These are phyloP conservation scores for Drosophila athabasca DNA, from an alignment of 1,140 invertebrate species.

Conservation along the genomic window DNA sequence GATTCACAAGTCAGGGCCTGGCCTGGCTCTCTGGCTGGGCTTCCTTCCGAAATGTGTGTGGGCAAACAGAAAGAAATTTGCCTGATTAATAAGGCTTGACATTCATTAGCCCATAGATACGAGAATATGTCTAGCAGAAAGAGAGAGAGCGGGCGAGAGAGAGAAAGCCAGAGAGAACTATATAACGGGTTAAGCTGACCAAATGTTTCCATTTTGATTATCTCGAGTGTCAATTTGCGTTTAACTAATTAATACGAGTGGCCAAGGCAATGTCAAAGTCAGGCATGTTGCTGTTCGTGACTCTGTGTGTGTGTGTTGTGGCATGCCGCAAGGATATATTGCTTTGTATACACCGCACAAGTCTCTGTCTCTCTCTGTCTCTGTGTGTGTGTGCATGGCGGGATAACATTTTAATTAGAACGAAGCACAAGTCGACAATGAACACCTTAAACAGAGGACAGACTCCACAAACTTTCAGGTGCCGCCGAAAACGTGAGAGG, in stretches of 20 bases:
- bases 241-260: constrained; percentile 68
- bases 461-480: constrained; percentile 25
- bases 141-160: no score
- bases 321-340: constrained; percentile 29
- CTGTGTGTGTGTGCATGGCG: constrained; percentile 23
- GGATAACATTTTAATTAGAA: constrained; percentile 76
- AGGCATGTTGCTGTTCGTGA: constrained; percentile 15
- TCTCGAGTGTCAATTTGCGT: constrained; percentile 79
- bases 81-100: constrained; percentile 32
- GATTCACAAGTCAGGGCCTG: constrained; percentile 21
- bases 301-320: not conserved
- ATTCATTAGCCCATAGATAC: constrained; percentile 9
- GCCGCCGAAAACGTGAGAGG: constrained; percentile 16
- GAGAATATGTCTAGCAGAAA: not conserved
- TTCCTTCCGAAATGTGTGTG: constrained; percentile 17
- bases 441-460: constrained; percentile 31
- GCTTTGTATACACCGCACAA: constrained; percentile 30
- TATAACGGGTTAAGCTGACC: constrained; percentile 1
- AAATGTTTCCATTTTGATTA: constrained; percentile 71
- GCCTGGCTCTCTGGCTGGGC: no score
- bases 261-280: constrained; percentile 59
- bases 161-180: not conserved
- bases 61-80: constrained; percentile 31
- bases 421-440: constrained; percentile 39
- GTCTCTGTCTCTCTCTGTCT: constrained; percentile 1